phyloP scores from a whole-genome alignment of 2,113 vertebrate species.

The Theristicus caerulescens region DNA sequence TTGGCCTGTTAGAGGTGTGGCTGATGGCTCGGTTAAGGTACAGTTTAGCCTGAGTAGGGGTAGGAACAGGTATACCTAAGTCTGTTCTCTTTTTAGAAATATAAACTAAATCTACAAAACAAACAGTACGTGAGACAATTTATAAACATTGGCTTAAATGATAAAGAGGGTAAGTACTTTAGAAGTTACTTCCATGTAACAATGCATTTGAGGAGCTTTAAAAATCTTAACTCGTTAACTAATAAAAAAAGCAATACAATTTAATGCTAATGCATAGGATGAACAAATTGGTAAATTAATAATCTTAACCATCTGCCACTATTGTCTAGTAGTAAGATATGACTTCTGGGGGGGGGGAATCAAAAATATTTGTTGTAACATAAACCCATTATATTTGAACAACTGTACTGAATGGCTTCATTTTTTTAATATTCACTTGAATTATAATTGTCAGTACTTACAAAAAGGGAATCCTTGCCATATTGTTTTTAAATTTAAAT shows the following conservation, averaged over 20 bases:
- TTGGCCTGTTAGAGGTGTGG: not conserved
- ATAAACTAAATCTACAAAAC: not conserved
- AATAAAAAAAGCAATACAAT: not conserved
- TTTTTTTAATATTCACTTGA: not conserved
- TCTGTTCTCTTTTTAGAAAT: not conserved
- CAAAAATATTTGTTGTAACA: not conserved
- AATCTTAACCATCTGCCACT: not conserved
- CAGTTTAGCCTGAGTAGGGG: not conserved
- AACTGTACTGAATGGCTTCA: not conserved
- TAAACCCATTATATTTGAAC: not conserved
- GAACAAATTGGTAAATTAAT: not conserved
- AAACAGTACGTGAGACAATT: not conserved
- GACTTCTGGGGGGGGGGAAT: rapidly evolving
- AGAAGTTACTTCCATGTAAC: not conserved
- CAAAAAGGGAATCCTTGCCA: not conserved
- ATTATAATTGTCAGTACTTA: not conserved
- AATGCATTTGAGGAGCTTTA: not conserved
- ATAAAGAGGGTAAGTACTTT: not conserved
- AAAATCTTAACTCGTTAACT: not conserved
- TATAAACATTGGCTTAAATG: not conserved
- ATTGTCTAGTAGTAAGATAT: not conserved
- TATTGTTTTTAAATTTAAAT: not conserved
- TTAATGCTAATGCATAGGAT: not conserved
- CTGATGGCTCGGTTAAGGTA: not conserved
- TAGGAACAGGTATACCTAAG: not conserved